Percentiles rank a stretch among this genome's conserved stretches.
phyloP scores from a whole-genome alignment of 2,113 vertebrate genomes.

The Mus pahari region DNA sequence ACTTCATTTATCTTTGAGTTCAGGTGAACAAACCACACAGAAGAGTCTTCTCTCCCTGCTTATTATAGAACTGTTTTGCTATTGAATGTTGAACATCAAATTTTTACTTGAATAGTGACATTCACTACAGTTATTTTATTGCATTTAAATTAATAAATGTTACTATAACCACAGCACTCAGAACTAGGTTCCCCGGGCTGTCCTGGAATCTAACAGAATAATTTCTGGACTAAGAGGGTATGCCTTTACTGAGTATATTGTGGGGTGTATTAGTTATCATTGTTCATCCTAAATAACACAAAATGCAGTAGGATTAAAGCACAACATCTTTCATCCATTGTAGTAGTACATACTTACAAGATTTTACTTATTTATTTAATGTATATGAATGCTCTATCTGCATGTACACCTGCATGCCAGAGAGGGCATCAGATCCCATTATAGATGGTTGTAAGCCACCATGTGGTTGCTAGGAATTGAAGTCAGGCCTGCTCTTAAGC shows the following conservation, averaged over 20 bases:
- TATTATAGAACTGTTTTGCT: conserved; percentile 37
- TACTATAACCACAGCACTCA: background rate
- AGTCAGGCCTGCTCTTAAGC: too few species aligned
- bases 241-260: background rate
- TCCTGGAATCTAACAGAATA: background rate
- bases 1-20: conserved; percentile 14
- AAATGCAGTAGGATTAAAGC: background rate
- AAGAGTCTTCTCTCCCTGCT: conserved; percentile 4
- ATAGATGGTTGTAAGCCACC: too few species aligned
- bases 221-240: background rate
- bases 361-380: too few species aligned
- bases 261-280: background rate
- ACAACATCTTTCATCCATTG: background rate
- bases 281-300: background rate
- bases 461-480: too few species aligned
- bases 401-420: too few species aligned
- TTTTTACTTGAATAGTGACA: background rate
- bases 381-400: too few species aligned
- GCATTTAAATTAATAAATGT: conserved; percentile 39
- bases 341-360: background rate
- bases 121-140: background rate
- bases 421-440: too few species aligned
- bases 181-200: background rate
- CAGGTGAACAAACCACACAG: conserved; percentile 15
- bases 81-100: background rate